These are phyloP conservation scores for Lasioglossum villosulum DNA, from an alignment of 2,888 invertebrate species.

Conservation along the genomic window DNA sequence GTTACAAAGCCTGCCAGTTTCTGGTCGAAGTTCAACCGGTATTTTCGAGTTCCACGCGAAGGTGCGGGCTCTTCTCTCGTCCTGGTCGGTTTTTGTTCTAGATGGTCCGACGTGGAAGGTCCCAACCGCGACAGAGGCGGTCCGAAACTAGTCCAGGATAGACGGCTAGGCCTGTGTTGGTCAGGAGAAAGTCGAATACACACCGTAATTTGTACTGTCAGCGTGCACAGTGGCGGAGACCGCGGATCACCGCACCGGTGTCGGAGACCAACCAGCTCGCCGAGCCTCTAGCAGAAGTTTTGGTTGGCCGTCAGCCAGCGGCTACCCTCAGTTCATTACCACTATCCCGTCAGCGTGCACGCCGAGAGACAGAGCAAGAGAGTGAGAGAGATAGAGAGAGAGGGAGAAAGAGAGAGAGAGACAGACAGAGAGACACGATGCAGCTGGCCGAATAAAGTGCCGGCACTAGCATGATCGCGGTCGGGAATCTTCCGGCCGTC, in stretches of 20 bases:
- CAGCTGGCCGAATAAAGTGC: conserved; percentile 56
- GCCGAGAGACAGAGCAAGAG: conserved; percentile 31
- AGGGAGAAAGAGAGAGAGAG: background rate
- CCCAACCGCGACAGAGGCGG: background rate
- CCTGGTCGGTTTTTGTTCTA: background rate
- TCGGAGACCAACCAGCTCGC: background rate
- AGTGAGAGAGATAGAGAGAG: background rate
- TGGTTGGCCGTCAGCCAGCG: conserved; percentile 76
- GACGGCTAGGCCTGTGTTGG: background rate
- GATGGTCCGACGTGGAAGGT: background rate
- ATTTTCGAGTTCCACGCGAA: background rate
- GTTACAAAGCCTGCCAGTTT: background rate
- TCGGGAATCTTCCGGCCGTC: conserved; percentile 41
- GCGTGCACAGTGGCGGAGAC: conserved; percentile 8
- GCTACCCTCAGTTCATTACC: conserved; percentile 80
- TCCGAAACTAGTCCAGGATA: background rate
- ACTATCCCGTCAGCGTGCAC: conserved; percentile 75
- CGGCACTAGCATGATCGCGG: conserved; percentile 37
- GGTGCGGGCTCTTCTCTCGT: background rate
- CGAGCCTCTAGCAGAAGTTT: conserved; percentile 70
- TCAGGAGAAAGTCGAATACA: conserved; percentile 11
- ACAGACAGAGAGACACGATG: background rate
- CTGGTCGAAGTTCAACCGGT: conserved; percentile 4
- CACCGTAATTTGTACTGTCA: conserved; percentile 31
- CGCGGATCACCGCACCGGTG: conserved; percentile 31